Percentiles rank a stretch among this genome's conserved stretches.
These are phyloP conservation scores for Diploptera punctata DNA, from an alignment of 2,888 invertebrate genomes.

Conservation along the genomic window DNA sequence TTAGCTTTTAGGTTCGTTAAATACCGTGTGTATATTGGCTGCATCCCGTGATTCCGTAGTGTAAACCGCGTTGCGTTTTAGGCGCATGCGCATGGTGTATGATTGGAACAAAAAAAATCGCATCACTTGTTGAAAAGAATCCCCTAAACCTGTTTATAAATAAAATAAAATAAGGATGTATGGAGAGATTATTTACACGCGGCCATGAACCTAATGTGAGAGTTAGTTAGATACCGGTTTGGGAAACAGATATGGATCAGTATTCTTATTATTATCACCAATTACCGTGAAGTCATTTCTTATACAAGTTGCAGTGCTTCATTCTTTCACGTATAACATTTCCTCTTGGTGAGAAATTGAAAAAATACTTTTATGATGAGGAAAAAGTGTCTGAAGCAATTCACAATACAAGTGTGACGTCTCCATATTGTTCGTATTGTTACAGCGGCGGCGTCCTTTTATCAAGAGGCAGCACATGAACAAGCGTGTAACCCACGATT, in stretches of 20 bases:
- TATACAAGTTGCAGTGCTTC: background rate
- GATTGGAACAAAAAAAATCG: too few relatives aligned
- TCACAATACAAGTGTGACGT: slow-evolving; percentile 15
- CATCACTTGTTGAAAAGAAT: too few relatives aligned
- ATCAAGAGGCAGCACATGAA: background rate
- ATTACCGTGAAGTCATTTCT: background rate
- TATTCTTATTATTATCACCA: background rate
- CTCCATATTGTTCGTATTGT: slow-evolving; percentile 24
- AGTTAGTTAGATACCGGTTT: too few relatives aligned
- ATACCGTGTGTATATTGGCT: too few relatives aligned
- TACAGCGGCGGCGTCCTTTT: background rate
- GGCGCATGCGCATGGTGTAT: too few relatives aligned
- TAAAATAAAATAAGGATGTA: too few relatives aligned
- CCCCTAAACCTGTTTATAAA: too few relatives aligned
- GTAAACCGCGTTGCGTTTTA: too few relatives aligned
- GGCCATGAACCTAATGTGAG: too few relatives aligned
- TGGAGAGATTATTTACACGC: too few relatives aligned
- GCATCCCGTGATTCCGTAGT: too few relatives aligned
- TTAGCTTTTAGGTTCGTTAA: too few relatives aligned
- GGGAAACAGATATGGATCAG: background rate
- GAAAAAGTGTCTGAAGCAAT: background rate
- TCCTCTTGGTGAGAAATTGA: slow-evolving; percentile 2
- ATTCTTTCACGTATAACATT: slow-evolving; percentile 4
- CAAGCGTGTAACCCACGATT: slow-evolving; percentile 23
- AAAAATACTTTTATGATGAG: background rate